Conservation (phyloP, 2,797 vertebrate species). For the Chaetophractus vellerosus region DNA sequence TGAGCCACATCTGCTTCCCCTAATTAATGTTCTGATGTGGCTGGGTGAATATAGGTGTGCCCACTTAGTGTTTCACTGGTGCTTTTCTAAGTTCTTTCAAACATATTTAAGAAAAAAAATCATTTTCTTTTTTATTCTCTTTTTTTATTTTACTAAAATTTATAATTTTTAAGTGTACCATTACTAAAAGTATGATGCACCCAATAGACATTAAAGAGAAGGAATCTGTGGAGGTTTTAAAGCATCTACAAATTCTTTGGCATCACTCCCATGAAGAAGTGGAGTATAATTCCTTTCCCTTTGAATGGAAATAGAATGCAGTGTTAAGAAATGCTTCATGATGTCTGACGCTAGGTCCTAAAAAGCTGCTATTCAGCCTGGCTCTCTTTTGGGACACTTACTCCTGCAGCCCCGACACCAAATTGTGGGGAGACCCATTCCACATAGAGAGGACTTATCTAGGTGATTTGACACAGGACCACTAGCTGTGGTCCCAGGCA, state of each 20-base stretch:
- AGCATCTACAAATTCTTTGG: not conserved
- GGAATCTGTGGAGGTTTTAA: not conserved
- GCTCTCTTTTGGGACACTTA: not conserved
- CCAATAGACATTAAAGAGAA: not conserved
- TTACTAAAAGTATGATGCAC: conserved; percentile 7
- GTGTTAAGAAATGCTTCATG: not conserved
- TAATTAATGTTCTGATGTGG: conserved; percentile 83
- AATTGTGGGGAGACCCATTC: not conserved
- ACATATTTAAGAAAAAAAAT: conserved; percentile 63
- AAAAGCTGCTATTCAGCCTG: not conserved
- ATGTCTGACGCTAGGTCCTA: not conserved
- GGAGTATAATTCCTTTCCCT: not conserved
- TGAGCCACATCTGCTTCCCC: conserved; percentile 4
- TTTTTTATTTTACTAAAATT: conserved; percentile 59
- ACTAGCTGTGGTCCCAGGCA: not conserved
- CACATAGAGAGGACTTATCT: not conserved
- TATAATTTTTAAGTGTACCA: not conserved
- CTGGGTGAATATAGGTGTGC: conserved; percentile 45
- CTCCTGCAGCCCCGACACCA: not conserved
- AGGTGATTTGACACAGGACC: not conserved
- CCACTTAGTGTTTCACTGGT: conserved; percentile 73
- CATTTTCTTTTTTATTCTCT: conserved; percentile 33
- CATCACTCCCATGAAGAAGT: not conserved
- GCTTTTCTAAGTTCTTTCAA: conserved; percentile 55
- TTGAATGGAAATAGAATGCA: not conserved